Evolutionary conservation across 1,140 invertebrate species (phyloP).

Genomic region (Doryteuthis pealeii): DNA sequence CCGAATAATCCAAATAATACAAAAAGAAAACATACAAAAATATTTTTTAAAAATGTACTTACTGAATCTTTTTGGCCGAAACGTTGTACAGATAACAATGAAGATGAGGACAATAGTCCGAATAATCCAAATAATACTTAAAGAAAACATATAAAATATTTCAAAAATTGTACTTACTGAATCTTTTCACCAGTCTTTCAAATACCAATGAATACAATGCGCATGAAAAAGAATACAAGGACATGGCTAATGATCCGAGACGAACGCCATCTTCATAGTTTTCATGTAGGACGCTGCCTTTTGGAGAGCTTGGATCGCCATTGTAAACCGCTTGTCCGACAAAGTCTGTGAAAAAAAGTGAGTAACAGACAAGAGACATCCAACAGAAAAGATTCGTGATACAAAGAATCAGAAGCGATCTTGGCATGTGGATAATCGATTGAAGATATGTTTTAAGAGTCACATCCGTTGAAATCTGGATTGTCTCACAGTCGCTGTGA

Average conservation of each 20-base stretch:
- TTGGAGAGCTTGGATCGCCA: conserved; percentile 78
- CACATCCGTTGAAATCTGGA: conserved; percentile 45
- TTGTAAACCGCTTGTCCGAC: conserved; percentile 93
- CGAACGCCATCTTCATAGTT: conserved; percentile 87
- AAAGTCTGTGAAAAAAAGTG: conserved; percentile 95
- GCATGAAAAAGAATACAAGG: conserved; percentile 92
- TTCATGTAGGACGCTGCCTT: conserved; percentile 39
- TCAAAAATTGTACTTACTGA: conserved; percentile 68
- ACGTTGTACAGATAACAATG: no score
- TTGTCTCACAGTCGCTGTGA: conserved; percentile 10
- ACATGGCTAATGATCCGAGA: conserved; percentile 96
- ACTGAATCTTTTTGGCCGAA: no score
- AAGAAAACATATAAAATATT: no score
- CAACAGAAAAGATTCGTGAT: conserved; percentile 94
- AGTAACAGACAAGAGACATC: conserved; percentile 97
- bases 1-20: no score
- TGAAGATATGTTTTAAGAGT: conserved; percentile 73
- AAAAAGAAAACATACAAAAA: no score
- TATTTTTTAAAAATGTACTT: no score
- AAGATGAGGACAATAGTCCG: no score
- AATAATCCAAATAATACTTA: no score
- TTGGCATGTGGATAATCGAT: conserved; percentile 88
- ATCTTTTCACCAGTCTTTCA: conserved; percentile 81
- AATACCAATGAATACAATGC: conserved; percentile 88
- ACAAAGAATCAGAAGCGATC: conserved; percentile 82